Evolutionary conservation across 92 coral and sea anemone species (phyloP).

Genomic region (Porites evermanni): DNA sequence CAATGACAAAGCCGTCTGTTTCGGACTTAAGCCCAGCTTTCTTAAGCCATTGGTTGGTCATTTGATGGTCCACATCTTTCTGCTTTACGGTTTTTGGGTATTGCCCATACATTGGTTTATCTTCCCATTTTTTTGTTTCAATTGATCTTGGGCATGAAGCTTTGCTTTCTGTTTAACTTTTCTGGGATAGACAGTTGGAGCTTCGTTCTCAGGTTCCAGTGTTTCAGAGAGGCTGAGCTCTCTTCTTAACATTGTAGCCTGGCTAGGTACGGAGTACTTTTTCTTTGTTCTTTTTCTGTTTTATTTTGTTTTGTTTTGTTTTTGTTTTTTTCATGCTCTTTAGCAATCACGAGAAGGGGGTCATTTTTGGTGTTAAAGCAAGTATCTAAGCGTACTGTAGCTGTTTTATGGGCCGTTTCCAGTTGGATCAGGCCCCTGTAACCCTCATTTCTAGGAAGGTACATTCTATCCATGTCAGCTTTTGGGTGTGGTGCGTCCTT

Average conservation of each 20-base stretch:
- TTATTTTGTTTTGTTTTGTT: too few relatives aligned
- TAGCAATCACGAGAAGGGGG: conserved; percentile 1
- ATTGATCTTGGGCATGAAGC: too few relatives aligned
- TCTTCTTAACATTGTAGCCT: background rate
- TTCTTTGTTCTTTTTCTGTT: background rate
- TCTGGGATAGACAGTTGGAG: background rate
- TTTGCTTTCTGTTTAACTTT: too few relatives aligned
- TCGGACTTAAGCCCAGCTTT: too few relatives aligned
- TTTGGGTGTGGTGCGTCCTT: background rate
- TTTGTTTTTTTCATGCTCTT: background rate
- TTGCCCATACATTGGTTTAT: too few relatives aligned
- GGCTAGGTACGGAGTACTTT: background rate
- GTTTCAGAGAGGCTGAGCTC: background rate
- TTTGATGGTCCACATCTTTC: too few relatives aligned
- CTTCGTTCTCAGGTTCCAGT: background rate
- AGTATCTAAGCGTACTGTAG: background rate
- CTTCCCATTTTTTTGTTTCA: too few relatives aligned
- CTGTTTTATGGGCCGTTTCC: background rate
- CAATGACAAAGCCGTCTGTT: too few relatives aligned
- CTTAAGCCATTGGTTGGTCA: too few relatives aligned
- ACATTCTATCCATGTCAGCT: background rate
- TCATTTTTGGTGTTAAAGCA: background rate
- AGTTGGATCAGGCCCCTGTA: background rate
- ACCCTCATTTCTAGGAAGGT: background rate
- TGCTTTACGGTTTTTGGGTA: too few relatives aligned